Evolutionary conservation across 2,113 vertebrate species (phyloP), one percentile per base, ranked within the genome.

Genomic region (Oceanodroma tethys): DNA sequence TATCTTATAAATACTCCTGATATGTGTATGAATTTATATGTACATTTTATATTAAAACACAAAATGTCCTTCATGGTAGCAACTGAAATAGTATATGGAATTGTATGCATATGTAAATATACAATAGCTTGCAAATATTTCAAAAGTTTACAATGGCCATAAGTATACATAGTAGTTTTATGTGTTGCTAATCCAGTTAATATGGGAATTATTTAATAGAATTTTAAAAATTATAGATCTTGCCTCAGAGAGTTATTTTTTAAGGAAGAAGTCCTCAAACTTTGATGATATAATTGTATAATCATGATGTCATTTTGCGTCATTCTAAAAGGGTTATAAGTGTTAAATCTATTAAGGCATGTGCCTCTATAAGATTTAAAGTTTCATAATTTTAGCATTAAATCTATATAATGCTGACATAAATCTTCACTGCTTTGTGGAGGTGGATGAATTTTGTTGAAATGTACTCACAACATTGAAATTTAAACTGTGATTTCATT

Each of bases 51-150:
- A 65, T 30, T 87, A 87, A 73, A 84, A 58, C 21, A 73, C 2
- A 65, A 43, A 93, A 81, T 9, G n/a, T 32, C 13, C 17, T 80
- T 91, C 11, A 32, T 19, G 6, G 8, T 63, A 80, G 16, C 5
- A 86, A 93, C 16, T 32, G 32, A 45, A 93, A 63, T 30, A 36
- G 20, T 14, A 11, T 50, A 36, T 27, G 8, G 19, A 67, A 76
- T 21, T 0, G 0, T 12, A 7, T 55, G 6, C 6, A 59, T n/a
- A 73, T 8, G 15, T n/a, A 90, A 80, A 80, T 70, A 56, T 13
- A 13, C 5, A 62, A 22, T 10, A 56, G 19, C 70, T 74, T 65
- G 16, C 8, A 83, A 79, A 62, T 74, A 67, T 47, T 15, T 53
- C 9, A 53, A 40, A 85, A 42, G 1, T 90, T 85, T 56, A 32